Conservation (phyloP, 2,888 invertebrate genomes). For the Iselma pallidipennis region DNA sequence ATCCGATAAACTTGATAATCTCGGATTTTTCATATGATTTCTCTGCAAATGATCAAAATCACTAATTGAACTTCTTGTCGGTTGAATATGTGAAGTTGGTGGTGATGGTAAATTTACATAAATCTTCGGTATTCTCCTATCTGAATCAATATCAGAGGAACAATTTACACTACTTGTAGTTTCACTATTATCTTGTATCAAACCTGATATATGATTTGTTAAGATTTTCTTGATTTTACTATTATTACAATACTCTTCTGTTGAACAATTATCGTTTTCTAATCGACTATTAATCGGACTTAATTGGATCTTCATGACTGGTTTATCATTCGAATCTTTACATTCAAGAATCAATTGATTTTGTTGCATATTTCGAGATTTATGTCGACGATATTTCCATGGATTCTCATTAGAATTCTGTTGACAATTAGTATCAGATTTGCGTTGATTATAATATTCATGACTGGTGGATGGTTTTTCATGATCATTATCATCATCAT, state of each 20-base stretch:
- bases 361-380: slow-evolving; percentile 9
- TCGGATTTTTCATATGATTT: slow-evolving; percentile 35
- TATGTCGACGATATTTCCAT: background rate
- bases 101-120: slow-evolving; percentile 56
- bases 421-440: slow-evolving; percentile 17
- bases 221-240: too few species aligned
- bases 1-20: slow-evolving; percentile 43
- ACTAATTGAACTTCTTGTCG: slow-evolving; percentile 57
- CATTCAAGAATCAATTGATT: slow-evolving; percentile 31
- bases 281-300: background rate
- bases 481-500: slow-evolving; percentile 25
- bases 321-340: slow-evolving; percentile 5
- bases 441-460: slow-evolving; percentile 35
- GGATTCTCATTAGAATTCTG: slow-evolving; percentile 54
- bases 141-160: background rate
- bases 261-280: background rate
- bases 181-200: too few species aligned
- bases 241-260: too few species aligned
- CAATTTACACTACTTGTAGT: too few species aligned
- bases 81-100: too few species aligned
- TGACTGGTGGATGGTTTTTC: background rate
- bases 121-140: slow-evolving; percentile 38
- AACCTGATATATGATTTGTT: too few species aligned
- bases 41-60: slow-evolving; percentile 65
- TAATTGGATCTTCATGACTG: background rate